Base-by-base conservation (phyloP, 2,113 vertebrate genomes). In the Peromyscus maniculatus region DNA sequence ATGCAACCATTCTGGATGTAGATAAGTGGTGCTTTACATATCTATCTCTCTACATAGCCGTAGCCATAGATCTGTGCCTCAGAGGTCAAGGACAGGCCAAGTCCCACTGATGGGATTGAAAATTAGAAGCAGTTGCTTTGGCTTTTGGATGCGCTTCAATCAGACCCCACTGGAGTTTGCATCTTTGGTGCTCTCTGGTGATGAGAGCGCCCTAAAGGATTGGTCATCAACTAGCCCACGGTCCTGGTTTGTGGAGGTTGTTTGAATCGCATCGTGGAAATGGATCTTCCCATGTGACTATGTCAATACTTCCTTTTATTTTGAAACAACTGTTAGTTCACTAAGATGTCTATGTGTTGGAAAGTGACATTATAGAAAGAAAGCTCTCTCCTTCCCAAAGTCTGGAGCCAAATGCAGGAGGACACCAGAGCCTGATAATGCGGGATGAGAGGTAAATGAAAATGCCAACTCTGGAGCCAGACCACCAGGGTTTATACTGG, bases 291-390 rank as follows among this genome's bases (percentile, higher is more conserved):
- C 89, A 57, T 0, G 24, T 13, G 6, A 84, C 36, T 22, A 59
- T 92, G 75, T 46, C 7, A 24, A 83, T 46, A 36, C 91, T 80
- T 72, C 82, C 15, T 10, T 79, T 91, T 90, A 43, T 39, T 64
- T 67, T 86, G 72, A 77, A 12, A 33, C 31, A 67, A 82, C 92
- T 78, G 9, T 87, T 86, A 93, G 94, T 7, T 62, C 39, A 87
- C 69, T 12, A 7, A 93, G 93, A 92, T 95, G 74, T 52, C 82
- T 84, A 62, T 0, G 0, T 93, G 91, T 1, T 90, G 80, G 92
- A 91, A 90, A 98, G 80, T 24, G 22, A 96, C 96, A 95, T 97
- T 98, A 89, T 71, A 98, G 94, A 83, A 87, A 95, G 96, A 87
- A 97, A 93, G 64, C 52, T 96, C 97, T 87, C 93, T 93, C 94